Base-by-base conservation (phyloP, 1,140 invertebrate genomes). In the Solen grandis region DNA sequence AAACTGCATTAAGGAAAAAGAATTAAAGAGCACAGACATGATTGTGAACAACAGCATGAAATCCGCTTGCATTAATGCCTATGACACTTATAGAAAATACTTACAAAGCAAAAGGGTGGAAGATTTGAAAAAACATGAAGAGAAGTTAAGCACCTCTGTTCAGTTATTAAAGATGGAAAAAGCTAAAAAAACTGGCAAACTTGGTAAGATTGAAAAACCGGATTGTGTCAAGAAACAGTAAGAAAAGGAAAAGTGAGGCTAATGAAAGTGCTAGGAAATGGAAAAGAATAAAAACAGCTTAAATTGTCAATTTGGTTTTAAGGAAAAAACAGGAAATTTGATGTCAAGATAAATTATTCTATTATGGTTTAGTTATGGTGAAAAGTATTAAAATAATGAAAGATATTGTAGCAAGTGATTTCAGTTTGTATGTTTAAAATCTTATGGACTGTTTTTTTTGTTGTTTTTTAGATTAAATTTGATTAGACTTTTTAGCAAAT, bases 11-110 rank as follows among this genome's bases (percentile, higher is more conserved):
- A 29, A 50, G 13, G 5, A 52, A 31, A 46, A 35, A 35, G 50
- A 52, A n/a, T 19, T 29, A 25, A 35, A 52, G 19, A 36, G 19
- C 4, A 29, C 25, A 50, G 35, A 33, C 3, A 46, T 52, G 41
- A 76, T 31, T n/a, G 57, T 63, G 14, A 33, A 59, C 27, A 4
- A 13, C 2, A 63, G 19, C 3, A 76, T 52, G 41, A 76, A 76
- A 50, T 2, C 16, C 22, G 13, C 4, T 8, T 50, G 57, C 29
- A 63, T 62, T 5, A 1, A 10, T 13, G 59, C 27, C 4, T 69
- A 52, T 52, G 25, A 8, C 10, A 69, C 25, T 4, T 69, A 69
- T 35, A 5, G 31, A 29, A 50, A 13, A 3, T 52, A 25, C 54
- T 29, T 50, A 35, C 25, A 62, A 57, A n/a, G 31, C 8, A 75